Evolutionary conservation across 1,140 invertebrate genomes (phyloP).

Genomic region (Globodera ellingtonae): DNA sequence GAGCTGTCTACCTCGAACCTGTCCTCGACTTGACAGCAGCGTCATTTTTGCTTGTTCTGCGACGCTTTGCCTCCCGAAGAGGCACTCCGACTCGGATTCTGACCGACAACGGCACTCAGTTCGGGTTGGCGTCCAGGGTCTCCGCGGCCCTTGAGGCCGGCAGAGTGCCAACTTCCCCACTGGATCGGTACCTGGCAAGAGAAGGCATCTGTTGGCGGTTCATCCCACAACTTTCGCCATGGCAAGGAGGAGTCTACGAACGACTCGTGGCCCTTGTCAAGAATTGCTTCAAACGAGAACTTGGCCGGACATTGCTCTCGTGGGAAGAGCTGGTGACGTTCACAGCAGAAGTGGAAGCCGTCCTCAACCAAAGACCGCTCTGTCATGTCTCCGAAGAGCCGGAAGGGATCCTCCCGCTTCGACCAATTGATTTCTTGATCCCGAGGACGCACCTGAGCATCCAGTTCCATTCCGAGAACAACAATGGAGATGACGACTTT

Average conservation of each 20-base stretch:
- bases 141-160: too few species aligned
- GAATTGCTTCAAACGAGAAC: conserved; percentile 20
- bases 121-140: conserved; percentile 2
- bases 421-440: not conserved
- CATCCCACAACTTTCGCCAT: conserved; percentile 18
- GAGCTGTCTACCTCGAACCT: conserved; percentile 34
- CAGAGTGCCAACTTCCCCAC: too few species aligned
- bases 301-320: conserved; percentile 16
- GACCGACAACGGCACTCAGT: conserved; percentile 30
- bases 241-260: too few species aligned
- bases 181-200: conserved; percentile 7
- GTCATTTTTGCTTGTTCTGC: conserved; percentile 26
- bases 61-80: conserved; percentile 21
- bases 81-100: conserved; percentile 20
- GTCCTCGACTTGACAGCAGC: conserved; percentile 7
- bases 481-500: too few species aligned
- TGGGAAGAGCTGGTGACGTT: conserved; percentile 32
- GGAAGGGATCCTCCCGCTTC: not conserved
- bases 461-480: not conserved
- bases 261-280: conserved; percentile 32
- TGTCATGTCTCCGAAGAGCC: not conserved
- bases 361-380: conserved; percentile 1
- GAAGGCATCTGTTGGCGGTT: conserved; percentile 26
- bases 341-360: conserved; percentile 6
- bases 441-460: conserved; percentile 10